phyloP scores from a whole-genome alignment of 2,888 invertebrate species.

The Shargacucullia verbasci region DNA sequence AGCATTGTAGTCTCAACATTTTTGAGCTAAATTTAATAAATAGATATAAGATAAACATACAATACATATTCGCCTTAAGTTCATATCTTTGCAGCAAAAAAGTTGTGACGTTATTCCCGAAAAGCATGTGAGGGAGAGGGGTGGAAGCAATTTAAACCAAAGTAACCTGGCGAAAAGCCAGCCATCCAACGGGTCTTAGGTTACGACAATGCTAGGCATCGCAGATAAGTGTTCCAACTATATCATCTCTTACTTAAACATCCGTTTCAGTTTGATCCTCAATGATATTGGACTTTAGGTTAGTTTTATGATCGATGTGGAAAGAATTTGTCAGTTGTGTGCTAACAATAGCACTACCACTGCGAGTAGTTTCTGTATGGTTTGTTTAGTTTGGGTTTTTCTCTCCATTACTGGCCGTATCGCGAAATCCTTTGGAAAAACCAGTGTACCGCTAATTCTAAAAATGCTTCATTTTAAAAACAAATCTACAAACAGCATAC shows the following conservation, averaged over 20 bases:
- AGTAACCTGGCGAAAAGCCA: constrained; percentile 82
- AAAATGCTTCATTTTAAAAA: constrained; percentile 1
- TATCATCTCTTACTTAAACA: constrained; percentile 69
- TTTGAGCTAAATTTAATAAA: too few relatives aligned
- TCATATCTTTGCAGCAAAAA: constrained; percentile 49
- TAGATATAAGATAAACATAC: not conserved
- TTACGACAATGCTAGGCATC: constrained; percentile 74
- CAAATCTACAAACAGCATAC: constrained; percentile 2
- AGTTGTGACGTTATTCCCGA: constrained; percentile 57
- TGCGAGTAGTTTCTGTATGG: constrained; percentile 3
- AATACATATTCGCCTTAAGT: constrained; percentile 26
- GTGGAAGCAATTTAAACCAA: constrained; percentile 77
- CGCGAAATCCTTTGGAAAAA: constrained; percentile 35
- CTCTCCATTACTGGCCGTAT: constrained; percentile 19
- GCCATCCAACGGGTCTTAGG: constrained; percentile 70
- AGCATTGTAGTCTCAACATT: too few relatives aligned
- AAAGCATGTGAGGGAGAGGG: constrained; percentile 65
- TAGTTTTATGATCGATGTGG: constrained; percentile 1
- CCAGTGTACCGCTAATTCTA: constrained; percentile 6
- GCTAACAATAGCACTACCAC: not conserved
- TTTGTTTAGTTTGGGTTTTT: constrained; percentile 8
- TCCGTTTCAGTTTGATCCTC: constrained; percentile 59
- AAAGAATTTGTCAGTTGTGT: constrained; percentile 2
- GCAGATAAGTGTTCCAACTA: constrained; percentile 73
- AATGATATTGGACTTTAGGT: constrained; percentile 19